Base-by-base conservation (phyloP, 2,113 vertebrate species). In the Etheostoma cragini region DNA sequence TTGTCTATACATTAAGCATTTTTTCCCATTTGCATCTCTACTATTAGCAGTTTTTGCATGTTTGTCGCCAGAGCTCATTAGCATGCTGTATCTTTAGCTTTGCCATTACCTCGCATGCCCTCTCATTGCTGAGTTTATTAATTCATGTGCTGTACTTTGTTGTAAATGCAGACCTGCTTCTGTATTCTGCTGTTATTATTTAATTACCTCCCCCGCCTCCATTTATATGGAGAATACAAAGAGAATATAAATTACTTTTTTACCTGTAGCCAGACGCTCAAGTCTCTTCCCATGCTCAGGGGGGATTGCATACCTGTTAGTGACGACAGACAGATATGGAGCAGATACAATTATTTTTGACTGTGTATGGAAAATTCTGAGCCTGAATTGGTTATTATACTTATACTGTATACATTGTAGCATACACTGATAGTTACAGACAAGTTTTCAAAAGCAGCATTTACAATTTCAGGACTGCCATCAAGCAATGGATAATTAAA, bases 251-350 rank as follows among this genome's bases (percentile, higher is more conserved):
- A 72, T 76, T 6, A 71, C 60, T 62, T 11, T 71, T 74, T 72
- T 81, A 98, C 98, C 98, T 96, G 97, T 96, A 90, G 98, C 97
- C 87, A 99, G 92, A 87, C 97, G 95, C 95, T 99, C 98, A 87
- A 99, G 95, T 73, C 97, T 95, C 87, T 97, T 99, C 45, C 98
- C 98, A 53, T 99, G 98, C 61, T 99, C 98, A 3, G 98, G 98
- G 76, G 98, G 97, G 86, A 99, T 88, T 80, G 97, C 96, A 82
- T 99, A 99, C 98, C 98, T 99, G 92, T 94, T 90, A 19, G 88
- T 92, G 15, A 93, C 26, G 90, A 87, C 74, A 71, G 2, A 82
- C 7, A 72, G 63, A 82, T 24, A 53, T 52, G 2, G 60, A 71
- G 50, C 61, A 73, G 56, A 67, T 24, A 47, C 2, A 64, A 73